These are phyloP conservation scores for Hydrotaea diabolus DNA, from an alignment of 2,888 invertebrate genomes.

Conservation along the genomic window DNA sequence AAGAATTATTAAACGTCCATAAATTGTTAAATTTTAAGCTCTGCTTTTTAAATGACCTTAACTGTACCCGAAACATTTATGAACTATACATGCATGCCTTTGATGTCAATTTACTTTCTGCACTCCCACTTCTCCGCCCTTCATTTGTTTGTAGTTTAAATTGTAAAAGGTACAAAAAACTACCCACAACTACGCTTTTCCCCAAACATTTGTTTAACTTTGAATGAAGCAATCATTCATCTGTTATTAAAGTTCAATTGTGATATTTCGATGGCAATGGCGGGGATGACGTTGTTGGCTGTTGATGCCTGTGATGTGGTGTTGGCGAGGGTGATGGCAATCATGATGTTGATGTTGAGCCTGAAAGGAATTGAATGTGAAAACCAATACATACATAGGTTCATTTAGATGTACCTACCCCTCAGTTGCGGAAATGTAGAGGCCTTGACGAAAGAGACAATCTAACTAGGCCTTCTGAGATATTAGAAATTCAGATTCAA, in stretches of 20 bases:
- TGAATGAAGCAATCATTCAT: constrained; percentile 51
- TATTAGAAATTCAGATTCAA: no score
- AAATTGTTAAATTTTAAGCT: no score
- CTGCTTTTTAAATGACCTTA: neutral
- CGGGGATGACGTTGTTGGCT: neutral
- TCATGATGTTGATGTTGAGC: neutral
- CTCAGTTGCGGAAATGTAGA: no score
- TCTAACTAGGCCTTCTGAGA: no score
- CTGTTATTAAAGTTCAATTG: constrained; percentile 51
- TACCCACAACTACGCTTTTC: neutral
- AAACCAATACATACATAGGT: neutral
- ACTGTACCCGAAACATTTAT: neutral
- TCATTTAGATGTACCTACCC: no score
- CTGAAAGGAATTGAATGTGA: neutral
- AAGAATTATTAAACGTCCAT: no score
- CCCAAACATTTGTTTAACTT: constrained; percentile 50
- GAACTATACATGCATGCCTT: neutral
- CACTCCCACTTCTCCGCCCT: neutral
- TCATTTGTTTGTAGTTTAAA: neutral
- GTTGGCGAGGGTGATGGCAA: neutral
- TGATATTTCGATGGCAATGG: constrained; percentile 6
- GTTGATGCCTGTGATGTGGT: neutral
- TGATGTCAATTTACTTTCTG: constrained; percentile 3
- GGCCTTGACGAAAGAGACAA: no score
- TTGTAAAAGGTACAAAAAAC: neutral